phyloP scores from a whole-genome alignment of 2,888 invertebrate genomes.

The Myopa testacea region DNA sequence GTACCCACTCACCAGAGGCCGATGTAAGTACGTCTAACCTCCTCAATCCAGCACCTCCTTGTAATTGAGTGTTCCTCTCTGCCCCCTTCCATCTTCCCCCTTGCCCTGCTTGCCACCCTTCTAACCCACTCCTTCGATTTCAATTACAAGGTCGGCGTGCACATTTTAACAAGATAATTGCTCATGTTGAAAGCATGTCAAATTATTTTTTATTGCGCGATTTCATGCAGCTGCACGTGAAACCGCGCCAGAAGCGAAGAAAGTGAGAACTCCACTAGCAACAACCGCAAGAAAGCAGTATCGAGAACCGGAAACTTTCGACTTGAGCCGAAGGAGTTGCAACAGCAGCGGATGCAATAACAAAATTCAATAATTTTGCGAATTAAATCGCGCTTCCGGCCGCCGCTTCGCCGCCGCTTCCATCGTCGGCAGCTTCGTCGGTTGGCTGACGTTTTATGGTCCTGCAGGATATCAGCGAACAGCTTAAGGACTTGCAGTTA shows the following conservation, averaged over 20 bases:
- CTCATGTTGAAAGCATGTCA: not conserved
- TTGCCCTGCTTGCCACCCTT: no score
- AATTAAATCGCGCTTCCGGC: slow-evolving; percentile 30
- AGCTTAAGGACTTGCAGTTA: not conserved
- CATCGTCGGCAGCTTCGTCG: not conserved
- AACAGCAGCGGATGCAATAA: slow-evolving; percentile 15
- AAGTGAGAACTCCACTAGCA: not conserved
- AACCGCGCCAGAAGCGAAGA: not conserved
- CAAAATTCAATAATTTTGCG: slow-evolving; percentile 27
- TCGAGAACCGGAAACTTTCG: not conserved
- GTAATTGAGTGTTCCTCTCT: no score
- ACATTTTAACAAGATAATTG: not conserved
- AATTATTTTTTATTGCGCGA: not conserved
- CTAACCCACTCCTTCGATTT: no score
- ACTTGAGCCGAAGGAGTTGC: not conserved
- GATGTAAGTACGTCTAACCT: no score
- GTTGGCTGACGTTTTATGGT: not conserved
- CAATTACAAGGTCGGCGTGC: not conserved
- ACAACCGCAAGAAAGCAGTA: not conserved
- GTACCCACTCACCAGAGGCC: no score
- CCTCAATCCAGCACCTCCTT: no score
- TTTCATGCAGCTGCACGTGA: not conserved
- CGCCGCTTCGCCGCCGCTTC: slow-evolving; percentile 4
- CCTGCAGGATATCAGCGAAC: not conserved
- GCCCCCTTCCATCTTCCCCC: no score